Evolutionary conservation across 2,888 invertebrate genomes (phyloP).

Genomic region (Thecocarcelia acutangulata): DNA sequence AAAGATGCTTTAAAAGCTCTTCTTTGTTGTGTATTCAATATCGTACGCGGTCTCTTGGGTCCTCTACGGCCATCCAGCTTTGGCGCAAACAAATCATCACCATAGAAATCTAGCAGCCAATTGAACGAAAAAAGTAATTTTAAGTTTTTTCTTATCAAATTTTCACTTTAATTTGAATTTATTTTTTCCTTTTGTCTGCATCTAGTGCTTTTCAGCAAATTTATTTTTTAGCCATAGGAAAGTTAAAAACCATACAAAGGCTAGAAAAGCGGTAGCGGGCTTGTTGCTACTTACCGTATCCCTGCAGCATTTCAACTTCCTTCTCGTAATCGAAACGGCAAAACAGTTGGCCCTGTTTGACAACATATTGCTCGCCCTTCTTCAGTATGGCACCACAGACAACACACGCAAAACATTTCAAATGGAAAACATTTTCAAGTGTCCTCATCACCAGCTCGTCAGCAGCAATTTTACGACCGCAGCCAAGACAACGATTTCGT

Average conservation of each 20-base stretch:
- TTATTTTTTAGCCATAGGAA: constrained; percentile 34
- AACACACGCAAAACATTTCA: constrained; percentile 90
- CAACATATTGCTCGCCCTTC: constrained; percentile 91
- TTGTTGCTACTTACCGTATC: constrained; percentile 79
- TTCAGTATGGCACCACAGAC: constrained; percentile 89
- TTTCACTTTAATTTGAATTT: constrained; percentile 48
- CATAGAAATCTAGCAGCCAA: constrained; percentile 82
- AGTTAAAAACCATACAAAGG: not conserved
- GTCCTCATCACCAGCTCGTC: constrained; percentile 92
- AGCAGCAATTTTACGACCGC: constrained; percentile 86
- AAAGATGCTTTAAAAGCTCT: constrained; percentile 92
- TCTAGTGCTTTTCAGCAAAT: constrained; percentile 39
- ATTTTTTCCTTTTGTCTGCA: constrained; percentile 37
- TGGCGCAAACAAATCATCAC: constrained; percentile 84
- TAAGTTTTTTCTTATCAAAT: constrained; percentile 34
- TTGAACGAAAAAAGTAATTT: not conserved
- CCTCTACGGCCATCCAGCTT: constrained; percentile 87
- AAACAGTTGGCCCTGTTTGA: constrained; percentile 89
- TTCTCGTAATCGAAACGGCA: constrained; percentile 91
- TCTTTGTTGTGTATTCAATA: constrained; percentile 90
- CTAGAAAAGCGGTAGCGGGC: not conserved
- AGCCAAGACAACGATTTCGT: constrained; percentile 87
- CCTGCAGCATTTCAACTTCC: constrained; percentile 88
- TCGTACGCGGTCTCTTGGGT: constrained; percentile 91
- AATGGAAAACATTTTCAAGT: constrained; percentile 88